These are phyloP conservation scores for Sciaenops ocellatus DNA, from an alignment of 2,797 vertebrate genomes.

Conservation along the genomic window DNA sequence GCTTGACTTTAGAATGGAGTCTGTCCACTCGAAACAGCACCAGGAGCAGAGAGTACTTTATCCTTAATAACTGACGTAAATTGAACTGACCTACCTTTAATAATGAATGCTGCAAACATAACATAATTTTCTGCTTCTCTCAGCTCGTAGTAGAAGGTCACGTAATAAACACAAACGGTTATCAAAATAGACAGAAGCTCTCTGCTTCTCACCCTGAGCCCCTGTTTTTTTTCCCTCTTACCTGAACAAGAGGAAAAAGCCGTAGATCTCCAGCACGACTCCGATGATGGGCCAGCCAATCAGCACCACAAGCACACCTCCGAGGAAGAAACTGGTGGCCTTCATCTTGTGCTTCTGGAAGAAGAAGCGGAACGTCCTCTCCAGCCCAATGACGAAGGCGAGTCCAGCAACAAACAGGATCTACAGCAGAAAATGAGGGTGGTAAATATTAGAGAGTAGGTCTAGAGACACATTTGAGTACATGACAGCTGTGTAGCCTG, in stretches of 20 bases:
- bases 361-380: slow-evolving; percentile 98
- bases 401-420: slow-evolving; percentile 97
- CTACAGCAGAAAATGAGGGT: slow-evolving; percentile 72
- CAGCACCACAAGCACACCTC: slow-evolving; percentile 96
- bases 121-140: too few species aligned
- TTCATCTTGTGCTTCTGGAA: slow-evolving; percentile 99
- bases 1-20: too few species aligned
- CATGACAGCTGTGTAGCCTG: too few species aligned
- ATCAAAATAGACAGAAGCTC: too few species aligned
- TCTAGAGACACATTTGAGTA: too few species aligned
- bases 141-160: too few species aligned
- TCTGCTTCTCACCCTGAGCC: background rate
- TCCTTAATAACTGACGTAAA: too few species aligned
- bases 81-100: too few species aligned
- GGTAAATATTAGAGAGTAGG: background rate
- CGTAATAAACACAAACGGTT: too few species aligned
- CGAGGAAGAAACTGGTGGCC: slow-evolving; percentile 96
- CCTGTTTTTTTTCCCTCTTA: slow-evolving; percentile 68
- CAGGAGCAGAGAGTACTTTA: too few species aligned
- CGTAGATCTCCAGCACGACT: slow-evolving; percentile 96
- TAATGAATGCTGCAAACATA: too few species aligned
- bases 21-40: too few species aligned
- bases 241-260: slow-evolving; percentile 98
- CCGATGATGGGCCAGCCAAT: slow-evolving; percentile 97
- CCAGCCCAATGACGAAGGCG: slow-evolving; percentile 96